These are phyloP conservation scores for Diadema setosum DNA, from an alignment of 35 echinoderm and acorn worm species.

Conservation along the genomic window DNA sequence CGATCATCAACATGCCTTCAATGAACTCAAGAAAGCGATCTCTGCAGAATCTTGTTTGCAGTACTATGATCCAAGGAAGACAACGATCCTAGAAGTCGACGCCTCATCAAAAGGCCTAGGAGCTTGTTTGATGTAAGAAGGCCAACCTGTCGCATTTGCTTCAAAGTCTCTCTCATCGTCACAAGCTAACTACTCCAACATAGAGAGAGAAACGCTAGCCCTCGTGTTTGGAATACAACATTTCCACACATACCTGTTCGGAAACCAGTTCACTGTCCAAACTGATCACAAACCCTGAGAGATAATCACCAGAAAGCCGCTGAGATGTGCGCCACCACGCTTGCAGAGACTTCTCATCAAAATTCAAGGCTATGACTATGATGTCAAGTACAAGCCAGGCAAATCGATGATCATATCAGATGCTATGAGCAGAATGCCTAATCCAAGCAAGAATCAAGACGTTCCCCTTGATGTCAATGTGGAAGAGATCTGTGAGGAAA, in stretches of 20 bases:
- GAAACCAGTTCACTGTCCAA: not conserved
- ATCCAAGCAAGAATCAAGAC: slow-evolving; percentile 3
- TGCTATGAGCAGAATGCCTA: slow-evolving; percentile 39
- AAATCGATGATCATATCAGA: slow-evolving; percentile 48
- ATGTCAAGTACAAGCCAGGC: slow-evolving; percentile 35
- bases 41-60: slow-evolving; percentile 16
- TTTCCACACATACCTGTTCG: slow-evolving; percentile 50
- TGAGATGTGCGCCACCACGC: slow-evolving; percentile 55
- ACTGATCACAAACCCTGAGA: slow-evolving; percentile 59
- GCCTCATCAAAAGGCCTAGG: slow-evolving; percentile 50
- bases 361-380: slow-evolving; percentile 63
- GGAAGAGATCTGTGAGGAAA: not conserved
- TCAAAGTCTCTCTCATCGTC: slow-evolving; percentile 31
- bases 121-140: slow-evolving; percentile 44
- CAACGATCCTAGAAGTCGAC: slow-evolving; percentile 39
- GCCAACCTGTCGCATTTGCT: slow-evolving; percentile 54
- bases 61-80: slow-evolving; percentile 29
- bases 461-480: slow-evolving; percentile 29
- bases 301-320: slow-evolving; percentile 48
- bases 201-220: slow-evolving; percentile 5
- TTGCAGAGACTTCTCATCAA: slow-evolving; percentile 50
- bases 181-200: slow-evolving; percentile 16
- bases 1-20: not conserved
- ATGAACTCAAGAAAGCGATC: slow-evolving; percentile 3
- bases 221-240: slow-evolving; percentile 21